phyloP scores from a whole-genome alignment of 1,140 invertebrate genomes.

The Drosophila paulistorum region DNA sequence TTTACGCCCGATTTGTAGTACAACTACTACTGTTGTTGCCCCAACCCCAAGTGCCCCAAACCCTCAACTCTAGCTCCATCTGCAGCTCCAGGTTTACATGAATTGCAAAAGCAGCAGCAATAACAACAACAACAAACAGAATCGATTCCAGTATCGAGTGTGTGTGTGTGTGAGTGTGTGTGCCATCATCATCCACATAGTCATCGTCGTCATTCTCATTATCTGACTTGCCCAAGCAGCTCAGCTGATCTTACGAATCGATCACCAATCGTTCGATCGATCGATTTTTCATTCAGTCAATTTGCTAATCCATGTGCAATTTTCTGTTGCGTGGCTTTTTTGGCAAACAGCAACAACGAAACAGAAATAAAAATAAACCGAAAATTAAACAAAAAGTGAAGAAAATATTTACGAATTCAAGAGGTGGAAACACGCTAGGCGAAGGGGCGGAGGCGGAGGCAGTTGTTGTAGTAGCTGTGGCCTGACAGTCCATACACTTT shows the following conservation, averaged over 20 bases:
- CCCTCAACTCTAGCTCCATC: constrained; percentile 19
- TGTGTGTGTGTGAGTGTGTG: constrained; percentile 25
- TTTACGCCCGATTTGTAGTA: constrained; percentile 82
- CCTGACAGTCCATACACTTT: constrained; percentile 35
- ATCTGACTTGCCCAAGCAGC: constrained; percentile 48
- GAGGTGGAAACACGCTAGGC: background rate
- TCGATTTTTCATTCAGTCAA: constrained; percentile 41
- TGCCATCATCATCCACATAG: constrained; percentile 41
- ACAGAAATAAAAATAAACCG: constrained; percentile 8
- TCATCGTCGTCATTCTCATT: constrained; percentile 12
- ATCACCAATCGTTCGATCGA: constrained; percentile 32
- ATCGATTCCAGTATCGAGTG: constrained; percentile 28
- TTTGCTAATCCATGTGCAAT: constrained; percentile 67
- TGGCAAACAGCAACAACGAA: constrained; percentile 19
- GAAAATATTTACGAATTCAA: constrained; percentile 40
- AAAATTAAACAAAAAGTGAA: constrained; percentile 42
- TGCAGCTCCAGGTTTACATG: constrained; percentile 14
- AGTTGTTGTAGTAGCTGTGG: constrained; percentile 14
- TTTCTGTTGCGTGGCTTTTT: constrained; percentile 44
- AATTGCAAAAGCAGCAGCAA: constrained; percentile 22
- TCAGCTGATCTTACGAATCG: constrained; percentile 53
- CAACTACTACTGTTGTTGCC: constrained; percentile 75
- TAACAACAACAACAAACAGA: constrained; percentile 27
- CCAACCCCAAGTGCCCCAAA: constrained; percentile 18
- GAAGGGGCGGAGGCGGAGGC: background rate